phyloP scores from a whole-genome alignment of 2,113 vertebrate genomes.

The Oreochromis spilurus region DNA sequence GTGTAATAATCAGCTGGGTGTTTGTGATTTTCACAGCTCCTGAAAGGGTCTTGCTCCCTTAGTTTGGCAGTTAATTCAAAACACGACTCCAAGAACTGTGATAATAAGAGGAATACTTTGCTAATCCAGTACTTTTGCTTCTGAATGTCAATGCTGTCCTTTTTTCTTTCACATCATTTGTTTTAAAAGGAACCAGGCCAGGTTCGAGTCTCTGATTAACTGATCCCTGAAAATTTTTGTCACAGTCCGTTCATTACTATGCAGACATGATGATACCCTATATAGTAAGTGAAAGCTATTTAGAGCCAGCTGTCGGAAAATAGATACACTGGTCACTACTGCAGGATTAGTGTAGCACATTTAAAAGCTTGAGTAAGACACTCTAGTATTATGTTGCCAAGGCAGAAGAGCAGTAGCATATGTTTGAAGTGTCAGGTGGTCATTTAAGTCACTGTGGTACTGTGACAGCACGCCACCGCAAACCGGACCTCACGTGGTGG shows the following conservation, averaged over 20 bases:
- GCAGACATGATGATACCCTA: slow-evolving; percentile 7
- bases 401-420: background rate
- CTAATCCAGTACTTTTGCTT: background rate
- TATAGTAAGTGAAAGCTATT: slow-evolving; percentile 36
- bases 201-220: background rate
- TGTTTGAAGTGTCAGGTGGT: background rate
- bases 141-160: background rate
- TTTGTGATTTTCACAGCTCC: background rate
- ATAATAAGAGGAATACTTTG: background rate
- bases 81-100: background rate
- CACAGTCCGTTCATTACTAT: slow-evolving; percentile 19
- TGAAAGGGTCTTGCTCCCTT: background rate
- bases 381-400: background rate
- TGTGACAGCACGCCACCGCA: background rate
- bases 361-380: slow-evolving; percentile 8
- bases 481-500: background rate
- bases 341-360: slow-evolving; percentile 18
- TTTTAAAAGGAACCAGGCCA: background rate
- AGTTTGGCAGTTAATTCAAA: background rate
- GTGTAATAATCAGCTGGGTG: background rate
- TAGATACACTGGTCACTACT: slow-evolving; percentile 20
- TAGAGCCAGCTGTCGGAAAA: slow-evolving; percentile 55
- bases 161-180: background rate
- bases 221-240: background rate
- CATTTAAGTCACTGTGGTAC: background rate